Percentiles rank a stretch among this genome's conserved stretches.
phyloP scores from a whole-genome alignment of 1,140 invertebrate species.

The Aporrectodea caliginosa region DNA sequence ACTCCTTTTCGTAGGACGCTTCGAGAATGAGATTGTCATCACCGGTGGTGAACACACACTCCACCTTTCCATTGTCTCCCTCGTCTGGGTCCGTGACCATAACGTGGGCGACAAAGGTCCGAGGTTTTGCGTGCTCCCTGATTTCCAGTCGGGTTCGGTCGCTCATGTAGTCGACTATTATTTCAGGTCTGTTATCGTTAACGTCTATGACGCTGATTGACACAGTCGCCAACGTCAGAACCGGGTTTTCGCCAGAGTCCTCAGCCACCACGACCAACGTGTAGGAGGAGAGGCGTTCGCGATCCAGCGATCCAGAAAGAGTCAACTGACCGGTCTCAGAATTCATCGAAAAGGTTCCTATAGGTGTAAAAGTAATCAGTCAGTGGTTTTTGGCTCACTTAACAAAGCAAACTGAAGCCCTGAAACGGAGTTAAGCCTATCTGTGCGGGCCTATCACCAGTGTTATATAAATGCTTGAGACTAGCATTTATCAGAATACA shows the following conservation, averaged over 20 bases:
- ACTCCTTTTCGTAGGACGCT: background rate
- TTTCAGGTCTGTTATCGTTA: background rate
- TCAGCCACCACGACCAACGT: background rate
- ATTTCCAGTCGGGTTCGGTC: background rate
- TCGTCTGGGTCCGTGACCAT: conserved; percentile 47
- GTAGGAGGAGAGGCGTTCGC: background rate
- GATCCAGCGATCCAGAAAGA: background rate
- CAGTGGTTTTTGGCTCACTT: too few species aligned
- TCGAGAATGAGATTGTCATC: background rate
- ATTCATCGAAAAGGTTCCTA: background rate
- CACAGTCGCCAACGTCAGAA: background rate
- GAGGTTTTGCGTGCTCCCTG: conserved; percentile 1
- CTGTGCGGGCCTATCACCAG: too few species aligned
- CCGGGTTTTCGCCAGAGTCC: background rate
- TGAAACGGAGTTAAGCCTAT: too few species aligned
- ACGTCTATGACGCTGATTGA: background rate
- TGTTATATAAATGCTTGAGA: too few species aligned
- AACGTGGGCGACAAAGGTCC: conserved; percentile 7
- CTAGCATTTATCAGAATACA: too few species aligned
- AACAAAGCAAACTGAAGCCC: too few species aligned
- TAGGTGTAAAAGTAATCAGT: too few species aligned
- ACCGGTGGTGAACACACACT: conserved; percentile 1
- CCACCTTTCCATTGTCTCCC: conserved; percentile 27
- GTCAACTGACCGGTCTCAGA: background rate
- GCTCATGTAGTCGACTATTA: background rate